phyloP scores from a whole-genome alignment of 2,113 vertebrate genomes.

The Phaetusa simplex region DNA sequence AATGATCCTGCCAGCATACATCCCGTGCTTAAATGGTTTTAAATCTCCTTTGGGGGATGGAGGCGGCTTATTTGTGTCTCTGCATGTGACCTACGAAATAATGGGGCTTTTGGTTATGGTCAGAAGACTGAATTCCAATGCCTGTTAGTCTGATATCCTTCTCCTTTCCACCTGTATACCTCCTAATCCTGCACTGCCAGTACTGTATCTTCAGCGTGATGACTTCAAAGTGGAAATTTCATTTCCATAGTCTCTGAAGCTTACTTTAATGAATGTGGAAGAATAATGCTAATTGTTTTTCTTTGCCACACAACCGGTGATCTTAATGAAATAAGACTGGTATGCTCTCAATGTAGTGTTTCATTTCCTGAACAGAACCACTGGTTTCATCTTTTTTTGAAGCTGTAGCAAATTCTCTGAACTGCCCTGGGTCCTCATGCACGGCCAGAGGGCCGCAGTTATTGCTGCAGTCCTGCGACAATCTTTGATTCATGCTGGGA shows the following conservation, averaged over 20 bases:
- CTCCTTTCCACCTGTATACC: not conserved
- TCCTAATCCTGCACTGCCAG: not conserved
- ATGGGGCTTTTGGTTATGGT: not conserved
- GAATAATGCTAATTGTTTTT: not conserved
- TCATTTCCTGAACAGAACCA: not conserved
- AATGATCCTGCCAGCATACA: not conserved
- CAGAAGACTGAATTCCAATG: not conserved
- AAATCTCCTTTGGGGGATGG: not conserved
- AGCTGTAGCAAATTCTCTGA: not conserved
- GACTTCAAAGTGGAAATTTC: not conserved
- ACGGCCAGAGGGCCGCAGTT: fast-evolving
- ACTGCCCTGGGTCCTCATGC: not conserved
- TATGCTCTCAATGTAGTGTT: not conserved
- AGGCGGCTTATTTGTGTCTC: not conserved
- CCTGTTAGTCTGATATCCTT: not conserved
- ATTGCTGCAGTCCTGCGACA: not conserved
- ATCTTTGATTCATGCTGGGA: not conserved
- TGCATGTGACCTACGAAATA: not conserved
- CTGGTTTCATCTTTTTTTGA: not conserved
- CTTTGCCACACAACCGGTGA: not conserved
- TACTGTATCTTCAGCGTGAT: not conserved
- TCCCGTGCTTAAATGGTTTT: not conserved
- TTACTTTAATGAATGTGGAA: not conserved
- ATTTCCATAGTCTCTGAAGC: not conserved
- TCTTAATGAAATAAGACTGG: not conserved